Percentiles rank a stretch among this genome's conserved stretches.
phyloP scores from a whole-genome alignment of 2,113 vertebrate species.

The human region GRCh38 chr9:28934501-28935000 shows the following conservation, averaged over 20 bases:
- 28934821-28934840: constrained; percentile 72
- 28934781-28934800: constrained; percentile 67
- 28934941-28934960: constrained; percentile 40
- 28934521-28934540: constrained; percentile 27
- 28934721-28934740: constrained; percentile 54
- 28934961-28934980: constrained; percentile 41
- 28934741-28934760: constrained; percentile 61
- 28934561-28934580: constrained; percentile 8
- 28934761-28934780: constrained; percentile 19
- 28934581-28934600: neutral
- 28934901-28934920: constrained; percentile 42
- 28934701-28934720: constrained; percentile 38
- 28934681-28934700: neutral
- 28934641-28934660: neutral
- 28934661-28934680: neutral
- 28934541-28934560: neutral
- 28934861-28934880: constrained; percentile 41
- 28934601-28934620: neutral
- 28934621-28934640: neutral
- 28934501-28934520: constrained; percentile 56
- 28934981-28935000: neutral
- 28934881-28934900: constrained; percentile 48
- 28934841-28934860: constrained; percentile 66
- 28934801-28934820: constrained; percentile 30
- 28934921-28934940: constrained; percentile 32